phyloP scores from a whole-genome alignment of 1,140 invertebrate species.

The Nomia melanderi region DNA sequence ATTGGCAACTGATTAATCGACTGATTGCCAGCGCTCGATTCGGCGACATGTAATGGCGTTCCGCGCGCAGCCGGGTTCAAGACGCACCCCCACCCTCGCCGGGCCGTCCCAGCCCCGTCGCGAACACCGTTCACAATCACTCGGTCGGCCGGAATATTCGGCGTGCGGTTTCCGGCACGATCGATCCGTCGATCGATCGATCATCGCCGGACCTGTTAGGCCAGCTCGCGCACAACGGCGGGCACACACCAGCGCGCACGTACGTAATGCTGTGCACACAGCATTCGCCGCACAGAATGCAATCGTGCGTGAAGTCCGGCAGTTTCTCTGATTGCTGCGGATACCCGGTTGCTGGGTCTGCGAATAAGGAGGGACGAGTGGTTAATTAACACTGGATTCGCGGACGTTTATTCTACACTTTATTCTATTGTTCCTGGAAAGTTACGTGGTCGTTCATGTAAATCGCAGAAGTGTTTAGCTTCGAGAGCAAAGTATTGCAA shows the following conservation, averaged over 20 bases:
- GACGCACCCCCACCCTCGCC: no score
- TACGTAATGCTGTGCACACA: background rate
- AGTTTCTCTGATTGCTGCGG: constrained; percentile 30
- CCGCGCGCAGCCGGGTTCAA: no score
- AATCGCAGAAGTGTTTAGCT: no score
- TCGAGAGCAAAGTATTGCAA: no score
- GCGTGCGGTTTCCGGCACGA: background rate
- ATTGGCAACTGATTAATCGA: no score
- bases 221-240: background rate
- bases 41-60: no score
- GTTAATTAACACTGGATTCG: no score
- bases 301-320: constrained; percentile 23
- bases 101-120: background rate
- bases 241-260: background rate
- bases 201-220: background rate
- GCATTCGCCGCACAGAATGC: background rate
- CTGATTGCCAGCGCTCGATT: no score
- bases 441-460: no score
- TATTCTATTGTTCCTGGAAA: no score
- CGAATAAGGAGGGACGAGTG: no score
- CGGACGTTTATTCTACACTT: no score
- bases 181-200: constrained; percentile 1
- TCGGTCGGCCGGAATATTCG: constrained; percentile 15
- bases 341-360: background rate
- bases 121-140: background rate